phyloP scores from a whole-genome alignment of 2,888 invertebrate genomes.

The Tetranychus piercei region DNA sequence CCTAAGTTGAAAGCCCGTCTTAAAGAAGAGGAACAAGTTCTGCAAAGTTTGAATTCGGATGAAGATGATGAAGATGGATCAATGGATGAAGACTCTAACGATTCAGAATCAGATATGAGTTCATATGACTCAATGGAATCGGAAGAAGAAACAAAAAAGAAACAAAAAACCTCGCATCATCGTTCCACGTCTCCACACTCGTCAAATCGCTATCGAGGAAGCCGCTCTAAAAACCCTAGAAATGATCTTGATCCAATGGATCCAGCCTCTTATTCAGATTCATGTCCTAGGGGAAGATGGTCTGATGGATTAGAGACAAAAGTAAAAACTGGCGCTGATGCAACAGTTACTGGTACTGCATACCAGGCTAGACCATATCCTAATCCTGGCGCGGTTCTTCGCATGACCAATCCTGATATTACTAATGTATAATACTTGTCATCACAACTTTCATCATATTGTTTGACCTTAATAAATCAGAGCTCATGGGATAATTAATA shows the following conservation, averaged over 20 bases:
- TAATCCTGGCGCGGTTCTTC: conserved; percentile 74
- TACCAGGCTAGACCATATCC: conserved; percentile 82
- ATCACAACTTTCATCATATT: too few species aligned
- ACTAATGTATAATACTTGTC: too few species aligned
- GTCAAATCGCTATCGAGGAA: conserved; percentile 8
- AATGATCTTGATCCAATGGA: conserved; percentile 82
- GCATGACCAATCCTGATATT: conserved; percentile 40
- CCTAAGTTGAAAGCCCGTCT: conserved; percentile 44
- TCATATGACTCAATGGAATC: conserved; percentile 13
- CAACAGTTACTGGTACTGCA: conserved; percentile 68
- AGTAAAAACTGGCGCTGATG: conserved; percentile 72
- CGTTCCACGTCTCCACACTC: background rate
- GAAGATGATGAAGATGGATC: conserved; percentile 21
- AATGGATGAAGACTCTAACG: conserved; percentile 16
- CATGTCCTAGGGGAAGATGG: conserved; percentile 61
- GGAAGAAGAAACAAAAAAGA: conserved; percentile 2
- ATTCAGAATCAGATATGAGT: conserved; percentile 13
- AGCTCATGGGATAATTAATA: too few species aligned
- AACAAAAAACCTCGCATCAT: conserved; percentile 4
- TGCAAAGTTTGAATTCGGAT: background rate
- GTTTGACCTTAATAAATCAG: too few species aligned
- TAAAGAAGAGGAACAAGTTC: conserved; percentile 16
- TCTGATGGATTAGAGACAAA: conserved; percentile 51
- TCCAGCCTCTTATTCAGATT: conserved; percentile 75
- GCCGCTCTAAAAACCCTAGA: background rate